A percentile compares a stretch with the other conserved stretches of the same genome.
Evolutionary conservation across 1,140 invertebrate species (phyloP).

Genomic region (Aphelenchoides avenae): DNA sequence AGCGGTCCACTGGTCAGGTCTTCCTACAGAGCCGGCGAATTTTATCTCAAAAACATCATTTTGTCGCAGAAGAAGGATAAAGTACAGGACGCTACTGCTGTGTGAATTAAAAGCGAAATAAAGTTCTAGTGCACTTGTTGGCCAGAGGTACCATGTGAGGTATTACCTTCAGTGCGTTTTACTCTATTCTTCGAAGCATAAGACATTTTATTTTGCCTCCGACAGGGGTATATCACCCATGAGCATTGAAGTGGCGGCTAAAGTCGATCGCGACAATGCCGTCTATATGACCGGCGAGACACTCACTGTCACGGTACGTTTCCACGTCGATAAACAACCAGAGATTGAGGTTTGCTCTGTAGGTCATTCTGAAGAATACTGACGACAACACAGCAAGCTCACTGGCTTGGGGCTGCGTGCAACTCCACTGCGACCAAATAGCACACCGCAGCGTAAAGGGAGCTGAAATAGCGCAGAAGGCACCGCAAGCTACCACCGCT

Average conservation of each 20-base stretch:
- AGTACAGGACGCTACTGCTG: background rate
- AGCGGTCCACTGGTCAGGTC: conserved; percentile 93
- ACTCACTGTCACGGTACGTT: conserved; percentile 22
- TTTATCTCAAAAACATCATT: conserved; percentile 57
- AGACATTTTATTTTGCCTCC: conserved; percentile 10
- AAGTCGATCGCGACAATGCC: conserved; percentile 20
- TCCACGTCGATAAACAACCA: too few species aligned
- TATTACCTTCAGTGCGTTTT: too few species aligned
- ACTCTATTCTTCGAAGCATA: too few species aligned
- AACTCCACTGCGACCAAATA: conserved; percentile 50
- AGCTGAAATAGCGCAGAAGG: conserved; percentile 15
- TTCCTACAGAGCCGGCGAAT: conserved; percentile 88
- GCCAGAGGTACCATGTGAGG: too few species aligned
- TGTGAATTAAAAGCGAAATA: conserved; percentile 25
- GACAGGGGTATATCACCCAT: conserved; percentile 8
- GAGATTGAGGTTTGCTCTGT: background rate
- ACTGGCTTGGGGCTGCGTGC: conserved; percentile 56
- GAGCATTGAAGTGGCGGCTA: conserved; percentile 30
- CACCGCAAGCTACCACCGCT: conserved; percentile 14
- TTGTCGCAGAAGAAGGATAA: conserved; percentile 29
- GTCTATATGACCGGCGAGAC: conserved; percentile 38
- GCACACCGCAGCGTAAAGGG: conserved; percentile 4
- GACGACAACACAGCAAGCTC: conserved; percentile 12
- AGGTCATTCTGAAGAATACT: conserved; percentile 33
- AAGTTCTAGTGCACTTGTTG: conserved; percentile 26